These are phyloP conservation scores for Porites evermanni DNA, from an alignment of 92 coral and sea anemone genomes.

Conservation along the genomic window DNA sequence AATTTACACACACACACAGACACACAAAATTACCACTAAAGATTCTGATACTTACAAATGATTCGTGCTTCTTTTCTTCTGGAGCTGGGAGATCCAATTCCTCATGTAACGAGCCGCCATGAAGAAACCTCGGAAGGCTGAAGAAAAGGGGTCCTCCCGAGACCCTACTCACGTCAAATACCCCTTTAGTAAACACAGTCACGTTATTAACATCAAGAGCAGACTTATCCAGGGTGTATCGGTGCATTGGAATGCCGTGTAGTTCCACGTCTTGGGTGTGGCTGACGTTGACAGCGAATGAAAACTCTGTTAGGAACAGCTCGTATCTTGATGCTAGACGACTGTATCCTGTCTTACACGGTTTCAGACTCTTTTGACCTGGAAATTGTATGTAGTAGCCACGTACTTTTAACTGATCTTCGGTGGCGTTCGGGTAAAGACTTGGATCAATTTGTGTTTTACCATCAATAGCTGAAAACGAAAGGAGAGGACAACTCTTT, in stretches of 20 bases:
- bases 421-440: conserved; percentile 63
- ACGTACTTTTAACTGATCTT: conserved; percentile 56
- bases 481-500: background rate
- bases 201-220: conserved; percentile 63
- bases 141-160: conserved; percentile 54
- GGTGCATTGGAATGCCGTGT: conserved; percentile 67
- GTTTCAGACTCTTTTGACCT: conserved; percentile 49
- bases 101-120: conserved; percentile 61
- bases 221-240: conserved; percentile 54
- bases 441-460: conserved; percentile 34
- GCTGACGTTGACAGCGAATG: conserved; percentile 44
- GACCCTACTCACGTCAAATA: conserved; percentile 70
- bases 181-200: conserved; percentile 68
- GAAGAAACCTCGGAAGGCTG: conserved; percentile 79
- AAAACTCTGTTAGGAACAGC: conserved; percentile 56
- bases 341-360: conserved; percentile 67
- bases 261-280: conserved; percentile 53
- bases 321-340: conserved; percentile 55
- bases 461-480: conserved; percentile 66
- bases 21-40: background rate
- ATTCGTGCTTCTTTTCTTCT: conserved; percentile 53
- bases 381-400: conserved; percentile 74
- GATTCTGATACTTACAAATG: conserved; percentile 65
- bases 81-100: conserved; percentile 58
- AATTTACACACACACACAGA: too few relatives aligned